Evolutionary conservation across 2,888 invertebrate genomes (phyloP).

Genomic region (Pheosia gnoma): DNA sequence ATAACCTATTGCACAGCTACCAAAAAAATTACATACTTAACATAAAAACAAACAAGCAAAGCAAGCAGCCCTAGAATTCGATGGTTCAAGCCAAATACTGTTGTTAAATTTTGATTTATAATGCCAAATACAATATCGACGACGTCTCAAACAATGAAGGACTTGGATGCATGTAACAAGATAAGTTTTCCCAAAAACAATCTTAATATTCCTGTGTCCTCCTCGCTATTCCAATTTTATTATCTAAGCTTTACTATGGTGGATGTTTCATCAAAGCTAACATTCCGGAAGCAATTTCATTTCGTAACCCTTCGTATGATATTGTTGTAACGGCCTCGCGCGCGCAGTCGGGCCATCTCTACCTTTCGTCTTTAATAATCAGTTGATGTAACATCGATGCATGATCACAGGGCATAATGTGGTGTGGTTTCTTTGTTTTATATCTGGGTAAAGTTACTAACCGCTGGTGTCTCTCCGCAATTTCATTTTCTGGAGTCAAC

Average conservation of each 20-base stretch:
- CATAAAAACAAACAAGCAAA: no score
- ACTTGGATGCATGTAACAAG: background rate
- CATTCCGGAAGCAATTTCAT: conserved; percentile 60
- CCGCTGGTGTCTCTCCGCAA: background rate
- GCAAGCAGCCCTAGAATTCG: no score
- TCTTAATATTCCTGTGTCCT: conserved; percentile 18
- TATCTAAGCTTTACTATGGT: conserved; percentile 34
- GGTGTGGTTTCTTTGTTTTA: background rate
- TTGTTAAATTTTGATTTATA: no score
- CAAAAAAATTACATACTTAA: no score
- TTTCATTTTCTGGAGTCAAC: background rate
- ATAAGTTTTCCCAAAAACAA: background rate
- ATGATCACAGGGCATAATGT: conserved; percentile 11
- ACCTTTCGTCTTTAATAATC: conserved; percentile 43
- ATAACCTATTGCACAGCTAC: no score
- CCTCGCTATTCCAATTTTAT: conserved; percentile 28
- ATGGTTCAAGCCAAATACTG: no score
- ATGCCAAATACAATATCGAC: no score
- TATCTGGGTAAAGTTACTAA: background rate
- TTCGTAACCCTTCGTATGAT: conserved; percentile 54
- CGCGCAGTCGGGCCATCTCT: conserved; percentile 27
- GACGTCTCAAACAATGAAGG: no score
- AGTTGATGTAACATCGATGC: conserved; percentile 33
- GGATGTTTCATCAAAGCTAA: conserved; percentile 51
- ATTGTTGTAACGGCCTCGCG: conserved; percentile 29